A percentile compares a stretch with the other conserved stretches of the same genome.
phyloP scores from a whole-genome alignment of 2,113 vertebrate species.

The Empidonax alnorum region DNA sequence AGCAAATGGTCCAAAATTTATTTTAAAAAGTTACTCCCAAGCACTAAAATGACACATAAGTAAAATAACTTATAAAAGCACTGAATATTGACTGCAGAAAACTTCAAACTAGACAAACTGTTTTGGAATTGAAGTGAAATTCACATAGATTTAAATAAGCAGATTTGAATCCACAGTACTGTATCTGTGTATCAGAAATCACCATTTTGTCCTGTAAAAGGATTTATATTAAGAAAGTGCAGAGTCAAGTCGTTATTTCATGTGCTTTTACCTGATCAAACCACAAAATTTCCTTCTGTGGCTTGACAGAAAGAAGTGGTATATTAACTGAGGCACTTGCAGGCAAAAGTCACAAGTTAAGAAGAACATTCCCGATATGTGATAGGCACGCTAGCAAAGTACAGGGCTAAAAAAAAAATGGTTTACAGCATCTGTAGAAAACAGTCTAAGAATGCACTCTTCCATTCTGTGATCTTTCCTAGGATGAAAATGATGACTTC shows the following conservation, averaged over 20 bases:
- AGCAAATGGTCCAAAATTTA: background rate
- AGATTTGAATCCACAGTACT: background rate
- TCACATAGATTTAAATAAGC: background rate
- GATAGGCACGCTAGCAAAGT: background rate
- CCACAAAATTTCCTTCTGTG: background rate
- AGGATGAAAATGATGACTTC: slow-evolving; percentile 54
- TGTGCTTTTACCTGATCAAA: background rate
- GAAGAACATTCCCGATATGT: background rate
- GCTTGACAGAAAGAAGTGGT: slow-evolving; percentile 5
- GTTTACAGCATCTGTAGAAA: slow-evolving; percentile 66
- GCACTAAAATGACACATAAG: background rate
- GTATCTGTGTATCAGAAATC: background rate
- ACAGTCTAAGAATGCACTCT: slow-evolving; percentile 31
- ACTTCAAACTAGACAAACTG: background rate
- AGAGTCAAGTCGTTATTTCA: slow-evolving; percentile 53
- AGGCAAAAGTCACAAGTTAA: background rate
- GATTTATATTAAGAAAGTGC: slow-evolving; percentile 25
- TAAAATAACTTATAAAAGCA: background rate
- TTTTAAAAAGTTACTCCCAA: slow-evolving; percentile 16
- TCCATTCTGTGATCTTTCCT: slow-evolving; percentile 64
- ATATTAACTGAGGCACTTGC: slow-evolving; percentile 27
- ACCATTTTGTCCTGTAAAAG: slow-evolving; percentile 12
- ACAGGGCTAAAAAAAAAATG: background rate
- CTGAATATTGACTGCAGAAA: background rate
- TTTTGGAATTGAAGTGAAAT: background rate